phyloP scores from a whole-genome alignment of 2,888 invertebrate genomes.

The Harmothoe impar region DNA sequence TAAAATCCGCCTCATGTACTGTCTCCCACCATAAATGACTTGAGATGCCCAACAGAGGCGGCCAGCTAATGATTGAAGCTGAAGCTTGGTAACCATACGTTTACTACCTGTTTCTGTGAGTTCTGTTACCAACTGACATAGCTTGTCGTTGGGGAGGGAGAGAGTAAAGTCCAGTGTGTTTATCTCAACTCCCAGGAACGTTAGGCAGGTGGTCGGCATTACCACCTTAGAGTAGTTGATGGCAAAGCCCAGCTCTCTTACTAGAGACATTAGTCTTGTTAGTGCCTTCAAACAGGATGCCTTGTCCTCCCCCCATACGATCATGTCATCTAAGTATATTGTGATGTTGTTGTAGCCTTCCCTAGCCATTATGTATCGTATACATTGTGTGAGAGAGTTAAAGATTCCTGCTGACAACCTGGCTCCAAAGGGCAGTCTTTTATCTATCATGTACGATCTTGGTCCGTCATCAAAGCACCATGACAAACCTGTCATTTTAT shows the following conservation, averaged over 20 bases:
- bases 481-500: neutral
- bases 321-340: neutral
- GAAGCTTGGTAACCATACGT: neutral
- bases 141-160: neutral
- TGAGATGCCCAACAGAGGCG: neutral
- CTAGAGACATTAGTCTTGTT: neutral
- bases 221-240: neutral
- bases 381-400: neutral
- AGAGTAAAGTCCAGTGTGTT: neutral
- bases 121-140: neutral
- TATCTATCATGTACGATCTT: neutral
- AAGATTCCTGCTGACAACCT: neutral
- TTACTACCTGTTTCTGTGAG: neutral
- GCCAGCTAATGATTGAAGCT: neutral
- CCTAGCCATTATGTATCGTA: neutral
- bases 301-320: neutral
- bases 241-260: neutral
- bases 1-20: neutral
- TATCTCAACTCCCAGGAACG: constrained; percentile 6
- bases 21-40: neutral
- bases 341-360: neutral
- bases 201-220: neutral
- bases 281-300: neutral
- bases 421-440: neutral
- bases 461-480: neutral